A percentile compares a stretch with the other conserved stretches of the same genome.
Conservation (phyloP, 2,113 vertebrate genomes). For the Pongo abelii region DNA sequence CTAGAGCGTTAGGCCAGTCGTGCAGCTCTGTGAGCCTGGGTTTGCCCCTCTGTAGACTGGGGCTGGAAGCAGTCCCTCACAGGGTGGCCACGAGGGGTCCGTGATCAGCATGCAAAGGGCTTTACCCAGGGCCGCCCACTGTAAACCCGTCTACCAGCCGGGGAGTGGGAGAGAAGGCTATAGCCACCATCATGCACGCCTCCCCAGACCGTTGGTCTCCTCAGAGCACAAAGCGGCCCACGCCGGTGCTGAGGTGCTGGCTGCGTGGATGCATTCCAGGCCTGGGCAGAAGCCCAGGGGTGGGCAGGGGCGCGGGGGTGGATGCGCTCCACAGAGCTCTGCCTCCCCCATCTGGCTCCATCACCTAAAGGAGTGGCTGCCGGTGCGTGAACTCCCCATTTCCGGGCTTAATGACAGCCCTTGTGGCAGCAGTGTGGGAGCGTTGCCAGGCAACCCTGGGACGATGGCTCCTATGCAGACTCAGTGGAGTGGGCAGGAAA, state of each 20-base stretch:
- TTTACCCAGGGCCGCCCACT: too few species aligned
- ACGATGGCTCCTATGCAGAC: too few species aligned
- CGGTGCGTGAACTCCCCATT: rapidly evolving
- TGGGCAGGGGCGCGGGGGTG: rapidly evolving
- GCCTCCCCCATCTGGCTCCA: background rate
- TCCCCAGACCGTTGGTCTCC: background rate
- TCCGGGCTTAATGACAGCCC: background rate
- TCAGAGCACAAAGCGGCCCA: background rate
- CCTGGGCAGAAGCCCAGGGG: rapidly evolving
- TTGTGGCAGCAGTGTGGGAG: background rate
- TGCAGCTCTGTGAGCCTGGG: background rate
- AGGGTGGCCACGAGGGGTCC: too few species aligned
- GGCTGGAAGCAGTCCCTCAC: background rate
- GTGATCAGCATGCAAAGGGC: background rate
- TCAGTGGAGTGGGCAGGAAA: background rate
- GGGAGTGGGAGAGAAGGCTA: background rate
- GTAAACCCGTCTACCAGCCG: background rate
- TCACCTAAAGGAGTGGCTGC: background rate
- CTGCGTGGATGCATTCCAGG: background rate
- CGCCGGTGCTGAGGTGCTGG: rapidly evolving
- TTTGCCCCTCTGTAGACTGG: background rate
- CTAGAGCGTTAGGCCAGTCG: background rate
- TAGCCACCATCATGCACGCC: rapidly evolving
- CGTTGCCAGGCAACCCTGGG: background rate
- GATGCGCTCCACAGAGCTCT: background rate